These are phyloP conservation scores for Tauraco hartlaubi DNA, from an alignment of 2,797 vertebrate species.

Conservation along the genomic window DNA sequence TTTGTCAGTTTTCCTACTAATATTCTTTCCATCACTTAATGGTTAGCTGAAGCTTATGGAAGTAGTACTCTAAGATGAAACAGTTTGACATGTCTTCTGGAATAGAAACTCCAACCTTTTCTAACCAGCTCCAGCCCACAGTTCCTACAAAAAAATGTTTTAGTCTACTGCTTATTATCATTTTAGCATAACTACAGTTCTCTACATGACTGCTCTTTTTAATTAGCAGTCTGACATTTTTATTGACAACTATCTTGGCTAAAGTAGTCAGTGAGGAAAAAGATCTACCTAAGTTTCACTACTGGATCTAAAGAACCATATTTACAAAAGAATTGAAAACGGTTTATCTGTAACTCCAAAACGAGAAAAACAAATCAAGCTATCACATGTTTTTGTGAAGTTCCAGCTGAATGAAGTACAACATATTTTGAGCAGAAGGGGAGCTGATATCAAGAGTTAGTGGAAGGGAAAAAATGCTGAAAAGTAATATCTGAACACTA, in stretches of 20 bases:
- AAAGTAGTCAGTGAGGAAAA: background rate
- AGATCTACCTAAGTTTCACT: background rate
- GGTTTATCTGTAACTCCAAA: background rate
- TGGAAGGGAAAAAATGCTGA: background rate
- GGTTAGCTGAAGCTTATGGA: background rate
- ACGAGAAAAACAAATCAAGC: background rate
- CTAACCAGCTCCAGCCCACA: background rate
- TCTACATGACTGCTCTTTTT: background rate
- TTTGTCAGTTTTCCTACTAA: background rate
- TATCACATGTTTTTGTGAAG: background rate
- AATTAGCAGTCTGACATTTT: background rate
- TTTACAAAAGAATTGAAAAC: background rate
- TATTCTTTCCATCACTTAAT: background rate
- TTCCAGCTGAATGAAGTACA: background rate
- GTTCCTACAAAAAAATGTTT: background rate
- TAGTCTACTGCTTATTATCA: background rate
- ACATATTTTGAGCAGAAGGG: background rate
- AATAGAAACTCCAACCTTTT: background rate
- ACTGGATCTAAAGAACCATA: background rate
- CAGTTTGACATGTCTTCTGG: background rate
- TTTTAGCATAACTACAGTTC: background rate
- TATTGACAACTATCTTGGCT: background rate
- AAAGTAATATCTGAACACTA: background rate
- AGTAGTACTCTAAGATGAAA: background rate
- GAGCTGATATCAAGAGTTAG: background rate